phyloP scores from a whole-genome alignment of 2,113 vertebrate species.

The Dromiciops gliroides region DNA sequence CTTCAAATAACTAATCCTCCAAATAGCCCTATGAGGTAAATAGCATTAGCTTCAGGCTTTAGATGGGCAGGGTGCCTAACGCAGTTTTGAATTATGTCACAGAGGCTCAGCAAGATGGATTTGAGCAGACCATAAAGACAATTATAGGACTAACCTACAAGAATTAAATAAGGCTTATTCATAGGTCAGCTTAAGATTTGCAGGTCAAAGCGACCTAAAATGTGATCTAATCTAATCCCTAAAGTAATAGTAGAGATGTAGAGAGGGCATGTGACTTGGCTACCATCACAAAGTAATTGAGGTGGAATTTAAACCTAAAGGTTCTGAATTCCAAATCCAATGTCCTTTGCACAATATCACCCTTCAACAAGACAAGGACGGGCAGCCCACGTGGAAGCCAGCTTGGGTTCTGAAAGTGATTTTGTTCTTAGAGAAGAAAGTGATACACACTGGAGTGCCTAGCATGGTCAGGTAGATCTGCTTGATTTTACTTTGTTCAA shows the following conservation, averaged over 20 bases:
- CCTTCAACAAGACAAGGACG: background rate
- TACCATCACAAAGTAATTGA: background rate
- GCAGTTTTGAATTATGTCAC: background rate
- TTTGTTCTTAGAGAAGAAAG: background rate
- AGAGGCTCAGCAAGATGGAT: background rate
- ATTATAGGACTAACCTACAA: background rate
- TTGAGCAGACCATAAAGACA: background rate
- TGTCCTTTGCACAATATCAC: background rate
- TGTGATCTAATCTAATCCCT: background rate
- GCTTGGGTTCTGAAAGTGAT: background rate
- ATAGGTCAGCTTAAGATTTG: background rate
- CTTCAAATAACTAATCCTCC: background rate
- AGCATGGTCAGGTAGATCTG: background rate
- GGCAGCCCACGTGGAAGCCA: background rate
- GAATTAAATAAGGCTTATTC: background rate
- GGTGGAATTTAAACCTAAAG: background rate
- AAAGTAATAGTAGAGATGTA: background rate
- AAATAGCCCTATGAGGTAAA: background rate
- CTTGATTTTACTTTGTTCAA: background rate
- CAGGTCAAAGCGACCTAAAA: background rate
- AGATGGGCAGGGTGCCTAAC: background rate
- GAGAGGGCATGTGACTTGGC: background rate
- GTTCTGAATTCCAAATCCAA: background rate
- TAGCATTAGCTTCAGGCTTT: background rate
- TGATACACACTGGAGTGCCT: fast-evolving